These are phyloP conservation scores for Carettochelys insculpta DNA, from an alignment of 2,113 vertebrate genomes.

Conservation along the genomic window DNA sequence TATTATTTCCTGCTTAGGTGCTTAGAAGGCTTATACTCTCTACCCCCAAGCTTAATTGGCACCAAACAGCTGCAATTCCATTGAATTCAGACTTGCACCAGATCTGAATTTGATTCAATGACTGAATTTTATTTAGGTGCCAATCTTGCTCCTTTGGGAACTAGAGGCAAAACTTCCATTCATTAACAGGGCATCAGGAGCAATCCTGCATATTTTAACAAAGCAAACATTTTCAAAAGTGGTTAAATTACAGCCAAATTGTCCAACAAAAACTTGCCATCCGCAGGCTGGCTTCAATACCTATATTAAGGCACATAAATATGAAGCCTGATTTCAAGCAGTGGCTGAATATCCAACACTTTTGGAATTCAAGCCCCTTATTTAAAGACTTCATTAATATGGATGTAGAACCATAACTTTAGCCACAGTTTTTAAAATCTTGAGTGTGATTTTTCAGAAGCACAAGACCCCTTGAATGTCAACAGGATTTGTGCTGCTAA, in stretches of 20 bases:
- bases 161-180: rapidly evolving
- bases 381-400: background rate
- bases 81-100: background rate
- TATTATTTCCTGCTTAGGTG: background rate
- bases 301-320: background rate
- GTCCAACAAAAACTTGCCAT: too few species aligned
- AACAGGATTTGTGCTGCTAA: background rate
- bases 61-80: background rate
- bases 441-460: background rate
- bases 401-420: background rate
- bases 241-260: too few species aligned
- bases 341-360: background rate
- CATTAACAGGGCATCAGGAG: background rate
- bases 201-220: background rate
- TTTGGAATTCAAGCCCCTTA: background rate
- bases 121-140: background rate
- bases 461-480: background rate
- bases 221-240: background rate
- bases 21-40: background rate
- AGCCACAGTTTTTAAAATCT: background rate
- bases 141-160: background rate
- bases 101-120: background rate
- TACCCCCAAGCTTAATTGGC: too few species aligned
- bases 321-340: rapidly evolving
- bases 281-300: background rate